Percentiles rank a stretch among this genome's conserved stretches.
Evolutionary conservation across 1,140 invertebrate genomes (phyloP).

Genomic region (Drosophila pectinifera): DNA sequence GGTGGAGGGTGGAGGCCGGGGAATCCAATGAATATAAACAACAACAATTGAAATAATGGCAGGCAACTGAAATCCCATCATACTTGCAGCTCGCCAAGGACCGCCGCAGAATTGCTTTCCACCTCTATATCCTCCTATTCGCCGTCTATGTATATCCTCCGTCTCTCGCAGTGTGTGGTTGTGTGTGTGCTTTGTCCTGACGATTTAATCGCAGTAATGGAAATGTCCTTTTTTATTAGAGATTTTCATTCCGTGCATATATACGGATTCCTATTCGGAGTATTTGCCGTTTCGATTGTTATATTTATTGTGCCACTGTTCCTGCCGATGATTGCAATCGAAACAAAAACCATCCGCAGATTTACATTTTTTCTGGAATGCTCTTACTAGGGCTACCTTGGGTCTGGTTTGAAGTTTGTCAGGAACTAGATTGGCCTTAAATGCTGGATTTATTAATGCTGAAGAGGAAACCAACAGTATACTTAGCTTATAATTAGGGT

Average conservation of each 20-base stretch:
- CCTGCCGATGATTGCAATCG: conserved; percentile 51
- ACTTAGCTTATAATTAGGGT: too few species aligned
- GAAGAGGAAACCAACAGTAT: too few species aligned
- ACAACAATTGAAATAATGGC: conserved; percentile 79
- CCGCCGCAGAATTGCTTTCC: conserved; percentile 39
- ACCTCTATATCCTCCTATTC: conserved; percentile 20
- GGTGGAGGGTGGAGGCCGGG: not conserved
- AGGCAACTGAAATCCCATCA: conserved; percentile 62
- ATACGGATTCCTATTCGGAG: conserved; percentile 51
- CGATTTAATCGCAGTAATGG: conserved; percentile 82
- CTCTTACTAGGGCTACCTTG: conserved; percentile 2
- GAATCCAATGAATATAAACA: conserved; percentile 78
- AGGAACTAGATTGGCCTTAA: not conserved
- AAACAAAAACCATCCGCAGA: conserved; percentile 24
- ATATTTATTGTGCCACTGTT: conserved; percentile 62
- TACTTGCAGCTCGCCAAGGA: conserved; percentile 38
- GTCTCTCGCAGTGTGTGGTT: not conserved
- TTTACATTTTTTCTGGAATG: conserved; percentile 24
- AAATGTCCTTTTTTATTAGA: conserved; percentile 79
- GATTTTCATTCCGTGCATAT: conserved; percentile 60
- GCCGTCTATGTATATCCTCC: conserved; percentile 4
- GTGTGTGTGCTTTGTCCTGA: conserved; percentile 42
- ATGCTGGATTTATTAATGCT: too few species aligned
- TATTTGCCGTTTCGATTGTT: conserved; percentile 57
- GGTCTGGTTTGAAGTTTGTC: too few species aligned